phyloP scores from a whole-genome alignment of 2,888 invertebrate genomes.

The Leptinotarsa haldemani region DNA sequence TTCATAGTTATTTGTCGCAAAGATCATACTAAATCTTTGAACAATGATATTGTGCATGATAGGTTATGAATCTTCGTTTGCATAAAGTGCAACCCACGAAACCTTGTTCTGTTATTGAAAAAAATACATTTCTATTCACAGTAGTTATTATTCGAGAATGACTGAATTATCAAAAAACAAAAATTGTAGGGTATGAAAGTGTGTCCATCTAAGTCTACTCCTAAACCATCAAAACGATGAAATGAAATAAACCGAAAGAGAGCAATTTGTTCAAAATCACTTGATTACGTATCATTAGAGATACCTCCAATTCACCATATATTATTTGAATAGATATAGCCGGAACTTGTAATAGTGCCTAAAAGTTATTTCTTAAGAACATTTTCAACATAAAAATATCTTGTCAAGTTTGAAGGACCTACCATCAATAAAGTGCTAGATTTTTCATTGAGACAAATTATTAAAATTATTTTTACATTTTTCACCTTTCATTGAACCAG shows the following conservation, averaged over 20 bases:
- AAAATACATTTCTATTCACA: constrained; percentile 4
- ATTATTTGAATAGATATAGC: too few relatives aligned
- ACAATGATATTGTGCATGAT: constrained; percentile 33
- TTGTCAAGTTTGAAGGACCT: too few relatives aligned
- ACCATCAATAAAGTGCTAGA: too few relatives aligned
- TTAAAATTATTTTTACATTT: too few relatives aligned
- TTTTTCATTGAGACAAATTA: too few relatives aligned
- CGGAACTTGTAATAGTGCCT: too few relatives aligned
- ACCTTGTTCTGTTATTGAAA: constrained; percentile 25
- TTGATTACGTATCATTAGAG: background rate
- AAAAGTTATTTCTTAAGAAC: too few relatives aligned
- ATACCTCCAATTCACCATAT: constrained; percentile 1
- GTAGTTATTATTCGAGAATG: constrained; percentile 1
- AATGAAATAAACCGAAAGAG: constrained; percentile 26
- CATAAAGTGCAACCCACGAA: constrained; percentile 29
- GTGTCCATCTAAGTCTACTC: constrained; percentile 18
- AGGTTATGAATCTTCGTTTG: constrained; percentile 1
- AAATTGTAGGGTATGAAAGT: background rate
- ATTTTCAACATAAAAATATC: too few relatives aligned
- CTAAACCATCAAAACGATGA: constrained; percentile 25
- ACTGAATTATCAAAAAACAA: background rate
- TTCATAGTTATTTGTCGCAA: background rate
- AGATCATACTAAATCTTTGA: too few relatives aligned
- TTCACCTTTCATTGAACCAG: too few relatives aligned
- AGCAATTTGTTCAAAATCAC: constrained; percentile 20